Conservation (phyloP, 2,797 vertebrate genomes). For the Cebuella pygmaea region DNA sequence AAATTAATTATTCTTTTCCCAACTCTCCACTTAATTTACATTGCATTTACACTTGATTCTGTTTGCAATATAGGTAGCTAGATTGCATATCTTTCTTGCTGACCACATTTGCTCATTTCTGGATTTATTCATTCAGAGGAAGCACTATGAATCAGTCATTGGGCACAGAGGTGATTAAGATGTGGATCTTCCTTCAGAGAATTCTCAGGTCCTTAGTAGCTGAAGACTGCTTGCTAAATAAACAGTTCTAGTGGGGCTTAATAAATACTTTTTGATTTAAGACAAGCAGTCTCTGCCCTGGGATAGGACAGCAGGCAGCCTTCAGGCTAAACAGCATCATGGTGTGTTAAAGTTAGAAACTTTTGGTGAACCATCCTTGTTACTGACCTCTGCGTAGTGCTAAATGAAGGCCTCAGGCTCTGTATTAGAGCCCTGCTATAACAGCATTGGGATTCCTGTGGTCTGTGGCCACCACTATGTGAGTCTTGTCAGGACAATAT, state of each 20-base stretch:
- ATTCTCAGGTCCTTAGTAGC: not conserved
- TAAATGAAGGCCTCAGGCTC: not conserved
- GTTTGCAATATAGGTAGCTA: not conserved
- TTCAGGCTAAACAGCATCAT: not conserved
- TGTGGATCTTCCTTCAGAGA: not conserved
- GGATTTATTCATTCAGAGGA: not conserved
- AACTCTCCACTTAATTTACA: not conserved
- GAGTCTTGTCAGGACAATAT: not conserved
- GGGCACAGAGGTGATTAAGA: not conserved
- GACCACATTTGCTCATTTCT: not conserved
- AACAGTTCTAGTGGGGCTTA: not conserved
- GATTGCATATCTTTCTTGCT: not conserved
- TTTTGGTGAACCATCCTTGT: not conserved
- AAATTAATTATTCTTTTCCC: constrained; percentile 1
- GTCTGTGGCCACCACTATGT: not conserved
- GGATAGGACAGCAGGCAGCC: not conserved
- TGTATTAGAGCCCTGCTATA: not conserved
- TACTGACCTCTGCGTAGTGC: not conserved
- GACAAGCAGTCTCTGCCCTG: not conserved
- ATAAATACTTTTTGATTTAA: not conserved
- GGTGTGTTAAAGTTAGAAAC: not conserved
- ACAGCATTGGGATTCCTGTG: not conserved
- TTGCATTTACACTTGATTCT: not conserved
- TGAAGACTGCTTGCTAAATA: not conserved
- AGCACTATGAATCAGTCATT: not conserved